phyloP scores from a whole-genome alignment of 2,797 vertebrate species.

The Rhincodon typus region DNA sequence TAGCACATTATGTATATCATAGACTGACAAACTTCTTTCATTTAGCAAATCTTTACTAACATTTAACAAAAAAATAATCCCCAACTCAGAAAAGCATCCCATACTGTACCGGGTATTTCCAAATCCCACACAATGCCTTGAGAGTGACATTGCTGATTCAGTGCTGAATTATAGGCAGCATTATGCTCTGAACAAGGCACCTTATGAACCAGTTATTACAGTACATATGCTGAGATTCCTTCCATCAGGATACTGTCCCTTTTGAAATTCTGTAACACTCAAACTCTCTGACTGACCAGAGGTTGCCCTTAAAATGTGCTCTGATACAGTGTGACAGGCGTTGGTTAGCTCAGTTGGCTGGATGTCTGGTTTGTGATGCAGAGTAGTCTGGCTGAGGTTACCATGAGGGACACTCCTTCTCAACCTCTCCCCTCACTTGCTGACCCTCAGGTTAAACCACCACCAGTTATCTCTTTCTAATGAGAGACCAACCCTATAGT shows the following conservation, averaged over 20 bases:
- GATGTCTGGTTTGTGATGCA: too few relatives aligned
- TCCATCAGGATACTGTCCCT: too few relatives aligned
- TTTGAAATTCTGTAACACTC: not conserved
- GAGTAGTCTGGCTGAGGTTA: too few relatives aligned
- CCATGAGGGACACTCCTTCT: too few relatives aligned
- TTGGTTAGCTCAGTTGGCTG: too few relatives aligned
- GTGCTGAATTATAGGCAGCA: not conserved
- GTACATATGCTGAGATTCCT: not conserved
- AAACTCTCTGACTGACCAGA: not conserved
- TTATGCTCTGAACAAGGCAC: not conserved
- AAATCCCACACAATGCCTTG: not conserved
- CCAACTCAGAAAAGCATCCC: not conserved
- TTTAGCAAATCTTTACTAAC: not conserved
- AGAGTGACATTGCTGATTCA: not conserved
- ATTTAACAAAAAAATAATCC: not conserved
- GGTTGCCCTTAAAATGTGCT: not conserved
- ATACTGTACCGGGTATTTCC: not conserved
- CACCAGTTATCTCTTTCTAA: too few relatives aligned
- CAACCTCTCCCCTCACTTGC: too few relatives aligned
- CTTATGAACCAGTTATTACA: not conserved
- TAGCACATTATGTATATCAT: too few relatives aligned
- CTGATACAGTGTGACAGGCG: not conserved
- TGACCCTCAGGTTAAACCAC: too few relatives aligned
- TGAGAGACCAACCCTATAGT: too few relatives aligned
- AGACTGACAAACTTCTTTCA: not conserved